Percentiles rank a stretch among this genome's conserved stretches.
Evolutionary conservation across 2,113 vertebrate genomes (phyloP).

Genomic region (Xyrauchen texanus): DNA sequence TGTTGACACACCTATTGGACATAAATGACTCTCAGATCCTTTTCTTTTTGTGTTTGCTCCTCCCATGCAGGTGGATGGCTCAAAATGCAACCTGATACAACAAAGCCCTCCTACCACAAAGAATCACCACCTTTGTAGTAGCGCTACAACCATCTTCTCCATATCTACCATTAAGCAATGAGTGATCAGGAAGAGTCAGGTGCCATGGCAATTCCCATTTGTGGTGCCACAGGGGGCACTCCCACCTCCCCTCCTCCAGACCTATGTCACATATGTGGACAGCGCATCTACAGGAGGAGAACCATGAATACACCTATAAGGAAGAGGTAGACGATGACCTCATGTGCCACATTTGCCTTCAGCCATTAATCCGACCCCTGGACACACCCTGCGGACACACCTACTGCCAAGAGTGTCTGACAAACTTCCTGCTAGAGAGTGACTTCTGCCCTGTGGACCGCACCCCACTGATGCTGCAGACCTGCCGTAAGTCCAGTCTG

Average conservation of each 20-base stretch:
- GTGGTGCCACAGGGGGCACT: slow-evolving; percentile 56
- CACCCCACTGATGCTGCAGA: slow-evolving; percentile 82
- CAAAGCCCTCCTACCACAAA: slow-evolving; percentile 1
- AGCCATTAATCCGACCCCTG: slow-evolving; percentile 87
- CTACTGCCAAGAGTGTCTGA: slow-evolving; percentile 92
- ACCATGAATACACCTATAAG: slow-evolving; percentile 87
- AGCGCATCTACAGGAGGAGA: slow-evolving; percentile 84
- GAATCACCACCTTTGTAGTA: background rate
- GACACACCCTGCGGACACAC: slow-evolving; percentile 97
- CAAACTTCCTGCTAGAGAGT: slow-evolving; percentile 90
- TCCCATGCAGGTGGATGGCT: slow-evolving; percentile 31
- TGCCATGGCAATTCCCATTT: background rate
- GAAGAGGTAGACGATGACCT: slow-evolving; percentile 94
- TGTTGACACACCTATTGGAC: slow-evolving; percentile 18
- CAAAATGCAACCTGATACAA: no score
- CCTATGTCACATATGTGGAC: slow-evolving; percentile 84
- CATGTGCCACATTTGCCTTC: slow-evolving; percentile 93
- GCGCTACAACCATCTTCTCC: background rate
- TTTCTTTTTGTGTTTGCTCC: background rate
- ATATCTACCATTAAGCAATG: background rate
- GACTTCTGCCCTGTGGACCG: slow-evolving; percentile 97
- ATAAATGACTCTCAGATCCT: slow-evolving; percentile 25
- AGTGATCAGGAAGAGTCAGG: slow-evolving; percentile 43
- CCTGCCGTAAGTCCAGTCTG: slow-evolving; percentile 89
- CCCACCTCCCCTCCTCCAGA: slow-evolving; percentile 31